A percentile compares a stretch with the other conserved stretches of the same genome.
These are phyloP conservation scores for Parnassius orleans DNA, from an alignment of 2,888 invertebrate species.

Conservation along the genomic window DNA sequence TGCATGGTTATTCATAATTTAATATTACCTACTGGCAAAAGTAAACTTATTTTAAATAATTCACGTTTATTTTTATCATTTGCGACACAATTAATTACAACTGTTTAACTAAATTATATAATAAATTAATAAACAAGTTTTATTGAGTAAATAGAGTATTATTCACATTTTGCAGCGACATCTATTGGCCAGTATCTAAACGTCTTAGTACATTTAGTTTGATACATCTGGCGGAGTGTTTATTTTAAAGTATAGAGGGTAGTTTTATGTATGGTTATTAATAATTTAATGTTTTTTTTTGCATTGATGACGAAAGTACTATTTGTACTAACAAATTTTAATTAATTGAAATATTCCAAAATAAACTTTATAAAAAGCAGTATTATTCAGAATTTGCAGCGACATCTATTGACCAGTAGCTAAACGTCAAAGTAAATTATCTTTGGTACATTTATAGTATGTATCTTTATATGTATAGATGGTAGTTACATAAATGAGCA, in stretches of 20 bases:
- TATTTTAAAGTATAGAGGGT: conserved; percentile 31
- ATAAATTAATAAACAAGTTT: too few species aligned
- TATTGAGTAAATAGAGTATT: not conserved
- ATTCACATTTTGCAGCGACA: conserved; percentile 49
- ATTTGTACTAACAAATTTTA: too few species aligned
- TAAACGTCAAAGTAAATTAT: conserved; percentile 22
- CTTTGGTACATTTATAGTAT: not conserved
- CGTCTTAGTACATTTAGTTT: not conserved
- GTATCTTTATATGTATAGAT: conserved; percentile 29
- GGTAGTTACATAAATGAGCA: conserved; percentile 19
- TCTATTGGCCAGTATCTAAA: conserved; percentile 53
- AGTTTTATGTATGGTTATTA: not conserved
- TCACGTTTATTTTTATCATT: too few species aligned
- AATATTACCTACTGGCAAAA: too few species aligned
- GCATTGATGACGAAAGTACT: too few species aligned
- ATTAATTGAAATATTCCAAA: too few species aligned
- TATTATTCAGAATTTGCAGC: conserved; percentile 40
- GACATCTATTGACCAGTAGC: conserved; percentile 60
- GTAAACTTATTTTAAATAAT: too few species aligned
- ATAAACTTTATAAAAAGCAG: too few species aligned
- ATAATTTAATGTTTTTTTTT: not conserved
- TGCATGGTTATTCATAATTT: too few species aligned
- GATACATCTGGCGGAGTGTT: conserved; percentile 11
- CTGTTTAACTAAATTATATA: too few species aligned
- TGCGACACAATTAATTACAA: too few species aligned